phyloP scores from a whole-genome alignment of 1,140 invertebrate genomes.

The Drosophila nigrodunni region DNA sequence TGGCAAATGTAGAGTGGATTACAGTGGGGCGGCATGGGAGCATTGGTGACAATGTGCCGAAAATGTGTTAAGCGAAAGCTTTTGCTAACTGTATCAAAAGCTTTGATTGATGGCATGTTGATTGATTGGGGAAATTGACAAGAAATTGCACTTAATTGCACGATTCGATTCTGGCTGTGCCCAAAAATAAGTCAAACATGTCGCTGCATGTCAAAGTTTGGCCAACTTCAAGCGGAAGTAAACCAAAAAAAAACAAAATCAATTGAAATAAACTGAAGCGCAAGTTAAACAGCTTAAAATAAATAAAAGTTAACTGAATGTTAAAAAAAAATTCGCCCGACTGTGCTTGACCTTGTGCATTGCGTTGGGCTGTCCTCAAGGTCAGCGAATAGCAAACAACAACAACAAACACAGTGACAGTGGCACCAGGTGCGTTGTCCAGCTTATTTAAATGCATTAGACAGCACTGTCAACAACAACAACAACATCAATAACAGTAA shows the following conservation, averaged over 20 bases:
- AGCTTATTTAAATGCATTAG: conserved; percentile 55
- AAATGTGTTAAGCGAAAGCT: conserved; percentile 17
- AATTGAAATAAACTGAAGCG: conserved; percentile 26
- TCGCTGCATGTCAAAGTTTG: conserved; percentile 1
- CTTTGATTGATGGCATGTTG: conserved; percentile 31
- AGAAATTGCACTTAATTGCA: conserved; percentile 29
- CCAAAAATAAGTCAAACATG: neutral
- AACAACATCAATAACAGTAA: conserved; percentile 18
- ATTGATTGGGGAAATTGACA: conserved; percentile 34
- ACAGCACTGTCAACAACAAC: conserved; percentile 23
- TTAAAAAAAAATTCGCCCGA: conserved; percentile 21
- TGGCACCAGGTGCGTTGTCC: conserved; percentile 41
- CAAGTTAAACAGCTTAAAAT: conserved; percentile 31
- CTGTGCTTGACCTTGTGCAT: conserved; percentile 42
- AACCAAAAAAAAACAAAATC: neutral
- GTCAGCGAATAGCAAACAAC: conserved; percentile 25
- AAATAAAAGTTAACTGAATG: conserved; percentile 14
- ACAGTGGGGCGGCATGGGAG: too few species aligned
- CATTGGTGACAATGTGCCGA: conserved; percentile 4
- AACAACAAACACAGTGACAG: conserved; percentile 10
- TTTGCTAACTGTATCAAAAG: conserved; percentile 6
- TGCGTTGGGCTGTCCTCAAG: conserved; percentile 44
- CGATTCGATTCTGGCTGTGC: neutral
- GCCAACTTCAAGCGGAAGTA: neutral
- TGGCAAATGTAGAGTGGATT: neutral